Evolutionary conservation across 1,140 invertebrate genomes (phyloP).

Genomic region (Ectropis grisescens): DNA sequence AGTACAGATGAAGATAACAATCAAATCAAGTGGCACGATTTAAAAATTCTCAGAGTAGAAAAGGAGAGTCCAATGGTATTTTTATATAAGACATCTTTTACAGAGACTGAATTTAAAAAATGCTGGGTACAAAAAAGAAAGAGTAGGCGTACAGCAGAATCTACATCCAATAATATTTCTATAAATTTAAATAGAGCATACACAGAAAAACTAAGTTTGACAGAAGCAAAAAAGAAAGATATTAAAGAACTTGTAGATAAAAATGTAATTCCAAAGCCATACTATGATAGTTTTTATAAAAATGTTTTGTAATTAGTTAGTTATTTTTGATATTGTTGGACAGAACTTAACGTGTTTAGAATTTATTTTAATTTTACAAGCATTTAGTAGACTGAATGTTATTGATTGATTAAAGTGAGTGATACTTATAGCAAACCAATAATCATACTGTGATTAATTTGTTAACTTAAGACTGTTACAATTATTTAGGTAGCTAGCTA

Average conservation of each 20-base stretch:
- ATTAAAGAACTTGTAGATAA: constrained; percentile 19
- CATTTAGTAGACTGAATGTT: neutral
- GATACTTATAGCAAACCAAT: no score
- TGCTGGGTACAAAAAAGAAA: constrained; percentile 15
- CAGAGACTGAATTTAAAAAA: constrained; percentile 8
- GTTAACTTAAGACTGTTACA: constrained; percentile 4
- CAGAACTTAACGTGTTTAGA: no score
- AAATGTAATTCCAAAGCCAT: constrained; percentile 16
- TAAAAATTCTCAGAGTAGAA: constrained; percentile 16
- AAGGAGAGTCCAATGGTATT: constrained; percentile 7
- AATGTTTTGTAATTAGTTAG: constrained; percentile 3
- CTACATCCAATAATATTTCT: constrained; percentile 1
- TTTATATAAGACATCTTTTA: constrained; percentile 18
- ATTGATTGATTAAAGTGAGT: constrained; percentile 2
- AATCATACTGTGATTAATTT: constrained; percentile 3
- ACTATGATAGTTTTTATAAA: constrained; percentile 15
- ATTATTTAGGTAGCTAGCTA: no score
- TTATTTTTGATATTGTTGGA: no score
- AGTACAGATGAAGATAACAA: constrained; percentile 13
- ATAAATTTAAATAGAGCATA: constrained; percentile 12
- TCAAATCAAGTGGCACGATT: constrained; percentile 17
- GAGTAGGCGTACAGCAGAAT: constrained; percentile 3
- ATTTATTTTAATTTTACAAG: constrained; percentile 1
- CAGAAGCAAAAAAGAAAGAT: constrained; percentile 14
- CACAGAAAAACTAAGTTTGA: constrained; percentile 12